phyloP scores from a whole-genome alignment of 2,797 vertebrate species.

The Hirundo rustica region DNA sequence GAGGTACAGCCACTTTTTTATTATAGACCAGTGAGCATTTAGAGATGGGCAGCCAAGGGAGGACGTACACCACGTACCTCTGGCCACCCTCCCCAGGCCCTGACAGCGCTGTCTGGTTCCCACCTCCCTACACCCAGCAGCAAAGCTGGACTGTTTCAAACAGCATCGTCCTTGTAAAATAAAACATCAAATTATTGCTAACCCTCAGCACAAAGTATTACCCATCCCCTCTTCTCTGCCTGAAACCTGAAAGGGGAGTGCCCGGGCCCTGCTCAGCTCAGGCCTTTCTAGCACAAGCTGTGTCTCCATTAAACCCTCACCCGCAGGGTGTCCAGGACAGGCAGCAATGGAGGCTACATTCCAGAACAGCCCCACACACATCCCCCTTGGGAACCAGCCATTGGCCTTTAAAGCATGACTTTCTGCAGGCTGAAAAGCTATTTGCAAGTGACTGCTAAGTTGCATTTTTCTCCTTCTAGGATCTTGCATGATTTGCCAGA shows the following conservation, averaged over 20 bases:
- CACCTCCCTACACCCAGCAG: neutral
- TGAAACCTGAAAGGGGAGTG: neutral
- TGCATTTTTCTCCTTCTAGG: neutral
- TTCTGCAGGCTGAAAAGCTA: neutral
- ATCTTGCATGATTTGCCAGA: neutral
- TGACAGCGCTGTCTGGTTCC: neutral
- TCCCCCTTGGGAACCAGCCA: neutral
- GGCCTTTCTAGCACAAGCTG: neutral
- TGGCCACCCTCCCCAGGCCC: too few relatives aligned
- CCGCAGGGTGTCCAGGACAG: neutral
- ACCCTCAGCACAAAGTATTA: neutral
- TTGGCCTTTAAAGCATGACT: neutral
- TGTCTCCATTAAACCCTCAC: neutral
- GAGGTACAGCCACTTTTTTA: neutral
- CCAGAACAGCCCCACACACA: neutral
- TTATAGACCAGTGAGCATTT: neutral
- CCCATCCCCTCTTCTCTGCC: neutral
- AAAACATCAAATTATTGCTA: neutral
- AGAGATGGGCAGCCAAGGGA: neutral
- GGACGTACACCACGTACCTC: rapidly evolving
- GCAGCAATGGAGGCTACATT: neutral
- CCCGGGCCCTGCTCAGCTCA: neutral
- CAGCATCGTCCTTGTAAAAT: neutral
- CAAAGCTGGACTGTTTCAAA: neutral
- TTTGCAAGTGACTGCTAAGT: neutral